Conservation (phyloP, 1,140 invertebrate genomes). For the Drosophila mauritiana region DNA sequence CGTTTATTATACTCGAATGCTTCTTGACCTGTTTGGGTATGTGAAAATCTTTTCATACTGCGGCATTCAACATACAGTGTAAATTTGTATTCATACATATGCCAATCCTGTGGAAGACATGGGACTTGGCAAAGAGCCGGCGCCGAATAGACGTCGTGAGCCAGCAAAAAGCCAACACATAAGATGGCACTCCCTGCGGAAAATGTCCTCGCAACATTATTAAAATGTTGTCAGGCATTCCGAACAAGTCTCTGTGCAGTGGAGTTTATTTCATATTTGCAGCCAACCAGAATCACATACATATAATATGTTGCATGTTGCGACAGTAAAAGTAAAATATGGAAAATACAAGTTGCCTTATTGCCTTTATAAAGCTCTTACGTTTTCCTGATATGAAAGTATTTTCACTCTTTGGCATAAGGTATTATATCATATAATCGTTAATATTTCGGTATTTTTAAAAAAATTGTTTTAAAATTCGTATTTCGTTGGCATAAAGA, state of each 20-base stretch:
- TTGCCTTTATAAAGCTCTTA: slow-evolving; percentile 10
- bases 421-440: too few relatives aligned
- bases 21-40: not conserved
- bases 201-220: slow-evolving; percentile 56
- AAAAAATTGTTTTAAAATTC: too few relatives aligned
- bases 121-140: slow-evolving; percentile 9
- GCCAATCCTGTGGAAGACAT: slow-evolving; percentile 14
- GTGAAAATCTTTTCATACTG: slow-evolving; percentile 1
- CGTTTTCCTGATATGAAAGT: not conserved
- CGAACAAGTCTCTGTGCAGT: slow-evolving; percentile 41
- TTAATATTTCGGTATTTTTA: too few relatives aligned
- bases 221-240: slow-evolving; percentile 76
- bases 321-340: slow-evolving; percentile 10
- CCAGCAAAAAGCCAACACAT: slow-evolving; percentile 46
- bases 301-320: not conserved
- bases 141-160: slow-evolving; percentile 27
- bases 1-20: slow-evolving; percentile 6
- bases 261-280: slow-evolving; percentile 62
- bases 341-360: slow-evolving; percentile 3
- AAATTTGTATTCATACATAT: slow-evolving; percentile 20
- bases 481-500: too few relatives aligned
- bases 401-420: not conserved
- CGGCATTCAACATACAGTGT: slow-evolving; percentile 20
- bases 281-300: slow-evolving; percentile 13
- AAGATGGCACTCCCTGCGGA: slow-evolving; percentile 32